Evolutionary conservation across 2,113 vertebrate genomes (phyloP).

Genomic region (Corapipo altera): DNA sequence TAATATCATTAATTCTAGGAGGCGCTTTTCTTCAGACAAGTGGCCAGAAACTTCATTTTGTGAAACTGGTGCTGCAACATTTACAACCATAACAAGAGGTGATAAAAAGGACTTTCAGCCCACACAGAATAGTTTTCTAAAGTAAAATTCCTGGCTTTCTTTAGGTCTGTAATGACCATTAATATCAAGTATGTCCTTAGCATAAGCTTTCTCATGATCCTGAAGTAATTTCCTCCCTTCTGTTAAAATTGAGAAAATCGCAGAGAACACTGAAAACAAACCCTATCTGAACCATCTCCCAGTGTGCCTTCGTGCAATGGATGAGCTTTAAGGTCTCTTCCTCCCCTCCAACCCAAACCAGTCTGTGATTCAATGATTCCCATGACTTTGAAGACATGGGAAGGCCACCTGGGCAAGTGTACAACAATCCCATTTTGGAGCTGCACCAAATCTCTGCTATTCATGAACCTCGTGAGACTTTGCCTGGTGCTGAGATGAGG

Average conservation of each 20-base stretch:
- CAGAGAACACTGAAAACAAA: neutral
- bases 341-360: neutral
- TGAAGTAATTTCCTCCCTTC: neutral
- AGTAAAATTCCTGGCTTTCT: neutral
- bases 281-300: neutral
- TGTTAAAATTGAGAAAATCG: neutral
- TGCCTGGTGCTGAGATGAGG: neutral
- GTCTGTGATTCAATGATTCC: neutral
- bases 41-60: neutral
- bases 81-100: neutral
- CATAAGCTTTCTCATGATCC: neutral
- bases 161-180: neutral
- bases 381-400: neutral
- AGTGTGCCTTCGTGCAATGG: neutral
- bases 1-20: neutral
- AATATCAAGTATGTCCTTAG: neutral
- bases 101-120: neutral
- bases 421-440: neutral
- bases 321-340: accelerated
- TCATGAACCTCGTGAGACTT: neutral
- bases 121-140: neutral
- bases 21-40: neutral
- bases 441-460: neutral
- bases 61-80: neutral
- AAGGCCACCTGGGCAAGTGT: neutral